These are phyloP conservation scores for Diabrotica undecimpunctata DNA, from an alignment of 1,140 invertebrate genomes.

Conservation along the genomic window DNA sequence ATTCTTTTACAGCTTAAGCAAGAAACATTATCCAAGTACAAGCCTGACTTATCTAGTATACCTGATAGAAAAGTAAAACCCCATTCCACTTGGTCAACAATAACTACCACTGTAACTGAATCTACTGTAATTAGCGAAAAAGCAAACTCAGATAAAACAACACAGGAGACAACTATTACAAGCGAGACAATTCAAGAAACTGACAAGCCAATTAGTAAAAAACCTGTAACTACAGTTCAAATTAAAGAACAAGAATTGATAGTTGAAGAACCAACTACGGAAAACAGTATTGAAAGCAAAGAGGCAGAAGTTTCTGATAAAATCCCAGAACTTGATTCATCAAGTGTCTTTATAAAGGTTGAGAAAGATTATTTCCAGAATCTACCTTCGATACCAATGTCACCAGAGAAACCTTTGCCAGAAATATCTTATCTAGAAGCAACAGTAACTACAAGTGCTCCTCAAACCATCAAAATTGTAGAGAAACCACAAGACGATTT, in stretches of 20 bases:
- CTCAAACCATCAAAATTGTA: constrained; percentile 8
- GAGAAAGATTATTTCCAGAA: background rate
- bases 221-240: background rate
- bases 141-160: background rate
- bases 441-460: constrained; percentile 13
- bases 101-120: background rate
- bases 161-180: background rate
- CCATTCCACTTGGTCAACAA: background rate
- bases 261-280: background rate
- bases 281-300: background rate
- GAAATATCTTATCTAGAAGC: constrained; percentile 14
- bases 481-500: constrained; percentile 10
- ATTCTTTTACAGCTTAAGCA: constrained; percentile 12
- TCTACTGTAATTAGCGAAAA: background rate
- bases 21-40: constrained; percentile 19
- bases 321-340: background rate
- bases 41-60: constrained; percentile 8
- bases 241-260: background rate
- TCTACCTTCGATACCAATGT: constrained; percentile 4
- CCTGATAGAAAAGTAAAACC: constrained; percentile 7
- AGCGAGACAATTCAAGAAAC: background rate
- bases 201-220: background rate
- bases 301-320: background rate
- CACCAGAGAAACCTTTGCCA: constrained; percentile 15
- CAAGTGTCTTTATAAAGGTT: background rate